Base-by-base conservation (phyloP, 2,888 invertebrate species). In the Synanthedon andrenaeformis region DNA sequence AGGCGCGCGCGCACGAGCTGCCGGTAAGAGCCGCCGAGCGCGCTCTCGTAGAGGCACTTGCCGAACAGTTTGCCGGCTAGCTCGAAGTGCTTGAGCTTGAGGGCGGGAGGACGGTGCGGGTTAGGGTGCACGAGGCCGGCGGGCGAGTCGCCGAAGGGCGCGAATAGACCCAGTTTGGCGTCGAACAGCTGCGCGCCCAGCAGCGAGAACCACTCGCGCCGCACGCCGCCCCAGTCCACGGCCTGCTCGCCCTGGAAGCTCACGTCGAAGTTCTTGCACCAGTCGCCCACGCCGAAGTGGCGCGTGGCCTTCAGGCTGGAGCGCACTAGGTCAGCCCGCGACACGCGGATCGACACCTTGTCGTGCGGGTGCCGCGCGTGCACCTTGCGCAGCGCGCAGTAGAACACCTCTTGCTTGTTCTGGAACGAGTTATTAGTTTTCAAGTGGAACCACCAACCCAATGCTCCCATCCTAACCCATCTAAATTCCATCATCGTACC, bases 221-320 rank as follows among this genome's bases (percentile, higher is more conserved):
- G 90, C 51, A 97, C 89, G 4, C 97, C 97, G 62, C 97, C 97
- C 96, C 96, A 96, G 84, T 97, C 97, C 66, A 97, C 92, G 51
- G 96, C 97, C 89, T 96, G 96, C 77, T 98, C 97, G n/a, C 96
- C 96, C 74, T 94, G 92, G 81, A 97, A 97, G 54, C 92, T 92
- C 58, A 97, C 93, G 84, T 97, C 97, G 77, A 97, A 97, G 87
- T 94, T 96, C 72, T 94, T 91, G 80, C 96, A 97, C 97, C 97
- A 98, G 84, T 97, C 97, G 54, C 92, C 91, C n/a, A 94, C 91
- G 90, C 89, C 88, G 84, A 96, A 96, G 70, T 93, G 92, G 66
- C 94, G 93, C 1, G 96, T 96, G 49, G 94, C 93, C 82, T 95
- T 96, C 88, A 96, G 92, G 71, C 91, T 91, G 68, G 93, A 93